Conservation (phyloP, 2,113 vertebrate species). For the Mormoops blainvillei region DNA sequence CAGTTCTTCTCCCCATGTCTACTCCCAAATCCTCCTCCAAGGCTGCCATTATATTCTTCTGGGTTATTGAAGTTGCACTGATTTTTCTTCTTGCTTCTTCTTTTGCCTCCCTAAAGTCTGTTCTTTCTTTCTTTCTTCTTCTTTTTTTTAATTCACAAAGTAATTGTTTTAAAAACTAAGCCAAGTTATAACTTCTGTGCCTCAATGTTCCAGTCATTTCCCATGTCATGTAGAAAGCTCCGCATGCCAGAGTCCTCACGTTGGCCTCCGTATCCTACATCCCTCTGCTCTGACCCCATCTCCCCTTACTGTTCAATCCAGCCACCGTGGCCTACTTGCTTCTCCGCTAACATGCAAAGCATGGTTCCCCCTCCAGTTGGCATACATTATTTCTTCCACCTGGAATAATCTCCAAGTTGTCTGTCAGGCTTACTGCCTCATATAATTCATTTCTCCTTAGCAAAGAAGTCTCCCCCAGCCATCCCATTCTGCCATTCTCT, state of each 20-base stretch:
- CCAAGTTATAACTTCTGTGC: not conserved
- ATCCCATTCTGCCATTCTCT: not conserved
- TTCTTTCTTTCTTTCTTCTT: not conserved
- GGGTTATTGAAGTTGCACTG: not conserved
- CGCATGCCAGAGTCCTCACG: not conserved
- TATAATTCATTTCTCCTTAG: not conserved
- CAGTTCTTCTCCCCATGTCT: accelerated
- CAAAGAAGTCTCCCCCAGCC: not conserved
- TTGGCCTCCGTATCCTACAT: not conserved
- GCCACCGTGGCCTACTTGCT: not conserved
- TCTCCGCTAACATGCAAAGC: not conserved
- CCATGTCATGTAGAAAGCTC: not conserved
- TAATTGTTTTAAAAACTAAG: not conserved
- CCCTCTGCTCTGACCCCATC: not conserved
- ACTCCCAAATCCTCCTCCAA: not conserved
- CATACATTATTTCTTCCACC: not conserved
- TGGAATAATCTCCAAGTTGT: not conserved
- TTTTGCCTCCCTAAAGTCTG: not conserved
- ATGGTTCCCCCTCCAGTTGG: too few species aligned
- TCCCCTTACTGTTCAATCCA: not conserved
- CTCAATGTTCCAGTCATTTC: not conserved
- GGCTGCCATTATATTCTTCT: not conserved
- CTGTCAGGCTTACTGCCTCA: not conserved
- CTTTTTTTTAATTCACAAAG: not conserved
- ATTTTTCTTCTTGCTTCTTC: not conserved